Conservation (phyloP, 1,140 invertebrate genomes). For the Drosophila melanogaster region Release_6_plus_ISO1_MT NT_033779.5:10898001-10898500, state of each 20-base stretch:
- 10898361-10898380: conserved; percentile 68
- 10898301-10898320: conserved; percentile 2
- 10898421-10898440: conserved; percentile 72
- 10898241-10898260: conserved; percentile 63
- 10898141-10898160: conserved; percentile 62
- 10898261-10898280: conserved; percentile 69
- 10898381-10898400: conserved; percentile 61
- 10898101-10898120: conserved; percentile 72
- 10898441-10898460: conserved; percentile 32
- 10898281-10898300: conserved; percentile 29
- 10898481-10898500: conserved; percentile 37
- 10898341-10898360: conserved; percentile 24
- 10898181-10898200: not conserved
- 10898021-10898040: conserved; percentile 46
- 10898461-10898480: conserved; percentile 39
- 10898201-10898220: conserved; percentile 46
- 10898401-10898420: conserved; percentile 62
- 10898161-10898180: conserved; percentile 35
- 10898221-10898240: conserved; percentile 69
- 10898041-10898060: conserved; percentile 24
- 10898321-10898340: conserved; percentile 1
- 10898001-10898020: conserved; percentile 76
- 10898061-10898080: conserved; percentile 66
- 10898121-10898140: conserved; percentile 63
- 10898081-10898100: conserved; percentile 77